These are phyloP conservation scores for Acromyrmex echinatior DNA, from an alignment of 1,140 invertebrate species.

Conservation along the genomic window DNA sequence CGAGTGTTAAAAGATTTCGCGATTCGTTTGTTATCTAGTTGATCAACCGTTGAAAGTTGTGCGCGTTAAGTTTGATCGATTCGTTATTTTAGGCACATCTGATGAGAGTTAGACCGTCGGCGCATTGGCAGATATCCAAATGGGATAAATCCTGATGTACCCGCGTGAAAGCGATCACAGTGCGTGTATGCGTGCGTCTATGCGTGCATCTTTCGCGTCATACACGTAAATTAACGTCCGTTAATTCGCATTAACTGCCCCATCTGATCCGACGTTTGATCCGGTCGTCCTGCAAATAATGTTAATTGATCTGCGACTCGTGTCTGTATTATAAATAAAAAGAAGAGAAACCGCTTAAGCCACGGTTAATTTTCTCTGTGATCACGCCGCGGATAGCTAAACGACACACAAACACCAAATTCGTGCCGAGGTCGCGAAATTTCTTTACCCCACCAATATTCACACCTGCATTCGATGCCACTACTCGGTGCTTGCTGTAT, in stretches of 20 bases:
- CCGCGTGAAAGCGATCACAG: slow-evolving; percentile 64
- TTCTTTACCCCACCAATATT: slow-evolving; percentile 17
- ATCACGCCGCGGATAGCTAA: background rate
- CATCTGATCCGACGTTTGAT: background rate
- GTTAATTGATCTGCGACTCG: slow-evolving; percentile 11
- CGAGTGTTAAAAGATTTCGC: slow-evolving; percentile 19
- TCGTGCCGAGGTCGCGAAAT: slow-evolving; percentile 41
- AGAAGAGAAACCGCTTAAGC: slow-evolving; percentile 3
- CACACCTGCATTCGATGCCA: background rate
- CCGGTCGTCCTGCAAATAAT: slow-evolving; percentile 40
- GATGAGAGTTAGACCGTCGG: slow-evolving; percentile 72
- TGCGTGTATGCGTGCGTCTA: slow-evolving; percentile 29
- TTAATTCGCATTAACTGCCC: slow-evolving; percentile 48
- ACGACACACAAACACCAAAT: slow-evolving; percentile 34
- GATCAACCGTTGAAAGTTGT: slow-evolving; percentile 68
- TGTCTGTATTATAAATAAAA: slow-evolving; percentile 9
- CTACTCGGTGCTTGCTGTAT: background rate
- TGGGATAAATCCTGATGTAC: slow-evolving; percentile 76
- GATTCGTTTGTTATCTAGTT: slow-evolving; percentile 32
- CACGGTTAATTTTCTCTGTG: background rate
- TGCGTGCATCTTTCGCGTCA: background rate
- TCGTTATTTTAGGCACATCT: slow-evolving; percentile 77
- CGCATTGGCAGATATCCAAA: slow-evolving; percentile 77
- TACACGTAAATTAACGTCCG: slow-evolving; percentile 47
- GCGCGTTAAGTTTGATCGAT: slow-evolving; percentile 57